Evolutionary conservation across 2,113 vertebrate genomes (phyloP), one percentile per base, ranked within the genome.

Genomic region (Corythornis cristatus): DNA sequence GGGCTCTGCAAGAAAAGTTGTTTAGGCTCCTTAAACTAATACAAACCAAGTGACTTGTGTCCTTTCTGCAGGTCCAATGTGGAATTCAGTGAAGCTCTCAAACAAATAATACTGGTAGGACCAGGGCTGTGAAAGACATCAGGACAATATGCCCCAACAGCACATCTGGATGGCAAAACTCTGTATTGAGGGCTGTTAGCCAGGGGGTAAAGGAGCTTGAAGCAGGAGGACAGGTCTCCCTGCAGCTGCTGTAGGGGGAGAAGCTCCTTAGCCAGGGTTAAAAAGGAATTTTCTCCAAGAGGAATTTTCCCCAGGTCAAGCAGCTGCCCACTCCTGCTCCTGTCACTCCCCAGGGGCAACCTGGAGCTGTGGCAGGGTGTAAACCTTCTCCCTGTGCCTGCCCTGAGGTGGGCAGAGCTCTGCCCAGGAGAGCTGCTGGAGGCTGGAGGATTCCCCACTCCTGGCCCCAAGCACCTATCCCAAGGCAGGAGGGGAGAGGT

Each of bases 91-190:
- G 88, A 95, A 96, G 96, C 92, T 92, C 95, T 97, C 92, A 88
- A 95, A 83, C 68, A 83, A 97, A 42, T 96, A 97, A 96, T 95
- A 98, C 97, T 97, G 97, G 92, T 88, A 96, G 92, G 77, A 96
- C 94, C 91, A 93, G 94, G 95, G 92, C 94, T 80, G 80, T 71
- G 97, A 93, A 96, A 90, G 81, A 94, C 96, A 86, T 94, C 28
- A 94, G 88, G 89, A 95, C 91, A 95, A 92, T 73, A 95, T 90
- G 88, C 96, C 96, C 91, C 31, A 15, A 88, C 20, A 95, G 87
- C 90, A 15, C 56, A 64, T 73, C 42, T 48, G 56, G 65, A 45
- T 37, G 67, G 60, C 75, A 81, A 37, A 93, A 76, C 26, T 5
- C 8, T 1, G 43, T 15, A 25, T 0, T 10, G 25, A 66, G 75